These are phyloP conservation scores for Zhuqinia jingwanae DNA, from an alignment of 2,888 invertebrate genomes.

Conservation along the genomic window DNA sequence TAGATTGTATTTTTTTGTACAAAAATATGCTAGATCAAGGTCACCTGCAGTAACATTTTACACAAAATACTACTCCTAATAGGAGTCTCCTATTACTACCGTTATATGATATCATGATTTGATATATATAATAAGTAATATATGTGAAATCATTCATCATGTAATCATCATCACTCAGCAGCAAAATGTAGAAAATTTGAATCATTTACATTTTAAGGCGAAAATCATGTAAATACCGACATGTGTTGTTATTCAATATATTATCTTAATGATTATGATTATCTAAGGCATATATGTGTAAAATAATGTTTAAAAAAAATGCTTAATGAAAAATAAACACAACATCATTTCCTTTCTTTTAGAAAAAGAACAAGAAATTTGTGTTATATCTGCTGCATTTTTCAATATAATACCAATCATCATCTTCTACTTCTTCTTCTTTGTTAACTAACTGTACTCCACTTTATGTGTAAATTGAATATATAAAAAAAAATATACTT, in stretches of 20 bases:
- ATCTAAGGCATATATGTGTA: background rate
- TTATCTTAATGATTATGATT: constrained; percentile 44
- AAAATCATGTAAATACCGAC: constrained; percentile 24
- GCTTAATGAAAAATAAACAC: no score
- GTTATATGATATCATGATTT: no score
- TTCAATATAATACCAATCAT: background rate
- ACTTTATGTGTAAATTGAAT: background rate
- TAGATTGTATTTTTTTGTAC: background rate
- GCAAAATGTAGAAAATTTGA: background rate
- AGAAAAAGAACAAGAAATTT: no score
- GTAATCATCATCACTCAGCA: background rate
- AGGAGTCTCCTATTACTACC: background rate
- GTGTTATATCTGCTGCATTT: background rate
- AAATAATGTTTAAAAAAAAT: no score
- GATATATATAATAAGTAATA: background rate
- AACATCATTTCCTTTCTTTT: no score
- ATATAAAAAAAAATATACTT: background rate
- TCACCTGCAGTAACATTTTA: background rate
- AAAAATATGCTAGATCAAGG: constrained; percentile 10
- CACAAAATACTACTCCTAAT: background rate
- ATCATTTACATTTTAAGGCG: constrained; percentile 39
- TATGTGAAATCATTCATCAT: no score
- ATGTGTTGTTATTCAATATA: constrained; percentile 36
- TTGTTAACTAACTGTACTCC: background rate
- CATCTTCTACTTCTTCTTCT: constrained; percentile 1